Base-by-base conservation (phyloP, 1,140 invertebrate genomes). In the Himalopsyche phryganea region DNA sequence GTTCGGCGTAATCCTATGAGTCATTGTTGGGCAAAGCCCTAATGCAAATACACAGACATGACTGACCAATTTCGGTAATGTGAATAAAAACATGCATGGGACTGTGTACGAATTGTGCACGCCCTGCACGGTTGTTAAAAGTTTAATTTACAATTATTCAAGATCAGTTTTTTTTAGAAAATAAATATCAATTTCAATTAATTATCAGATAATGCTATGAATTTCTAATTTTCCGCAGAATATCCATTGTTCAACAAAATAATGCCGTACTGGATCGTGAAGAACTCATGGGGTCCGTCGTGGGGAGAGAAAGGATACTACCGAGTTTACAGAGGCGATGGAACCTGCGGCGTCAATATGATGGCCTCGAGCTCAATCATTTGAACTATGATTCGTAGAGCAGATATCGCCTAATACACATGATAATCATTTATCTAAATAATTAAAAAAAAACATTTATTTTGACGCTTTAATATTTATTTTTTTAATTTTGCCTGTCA, bases 231-330 rank as follows among this genome's bases (percentile, higher is more conserved):
- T 62, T 62, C 63, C 59, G 68, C 81, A 88, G 90, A 79, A 50
- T 92, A 91, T 75, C 86, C 88, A 14, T 71, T 88, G 11, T 92
- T 92, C 75, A 85, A 92, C 50, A 91, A 87, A 73, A 81, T 78
- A 2, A 73, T 94, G 42, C 94, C 94, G 0, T 97, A 87, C 69
- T 97, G 94, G 94, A 90, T 89, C 48, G 79, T 96, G 4, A 96
- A 98, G 75, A 97, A 97, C 74, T 94, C 91, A 50, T 95, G 94
- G 93, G 91, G 95, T 52, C 68, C 73, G 28, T 76, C 72, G 18
- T 97, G 94, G 94, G 92, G 92, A 2, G 85, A 89, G 68, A 83
- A 92, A 81, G 96, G 96, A 6, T 98, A 98, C 71, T 99, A 98
- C 69, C 82, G 91, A 64, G 85, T 98, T 14, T 98, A 92, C 71